These are phyloP conservation scores for Saturnia pavonia DNA, from an alignment of 2,888 invertebrate genomes.

Conservation along the genomic window DNA sequence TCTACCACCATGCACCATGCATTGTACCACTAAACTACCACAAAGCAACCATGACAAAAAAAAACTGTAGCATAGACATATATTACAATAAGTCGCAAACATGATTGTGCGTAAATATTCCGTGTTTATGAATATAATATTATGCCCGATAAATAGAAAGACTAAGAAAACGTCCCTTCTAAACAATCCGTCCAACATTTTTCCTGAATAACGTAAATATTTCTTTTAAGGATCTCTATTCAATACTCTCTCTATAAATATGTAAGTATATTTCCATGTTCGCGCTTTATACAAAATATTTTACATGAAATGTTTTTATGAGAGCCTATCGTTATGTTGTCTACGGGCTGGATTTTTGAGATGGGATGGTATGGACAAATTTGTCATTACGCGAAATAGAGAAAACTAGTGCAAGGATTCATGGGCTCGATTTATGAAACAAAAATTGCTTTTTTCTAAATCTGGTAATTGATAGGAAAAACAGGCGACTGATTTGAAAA, in stretches of 20 bases:
- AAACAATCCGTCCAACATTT: constrained; percentile 2
- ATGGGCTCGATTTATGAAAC: no score
- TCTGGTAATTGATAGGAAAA: no score
- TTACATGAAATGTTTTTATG: background rate
- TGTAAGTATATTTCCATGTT: background rate
- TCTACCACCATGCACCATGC: no score
- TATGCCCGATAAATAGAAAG: constrained; percentile 1
- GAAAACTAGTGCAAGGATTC: no score
- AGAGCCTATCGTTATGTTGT: background rate
- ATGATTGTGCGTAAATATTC: constrained; percentile 5
- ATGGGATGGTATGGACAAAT: no score
- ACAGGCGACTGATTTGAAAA: no score
- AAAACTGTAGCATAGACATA: background rate
- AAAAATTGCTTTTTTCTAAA: no score
- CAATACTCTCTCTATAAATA: constrained; percentile 6
- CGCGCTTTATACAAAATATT: background rate
- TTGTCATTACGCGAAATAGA: no score
- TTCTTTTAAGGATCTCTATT: background rate
- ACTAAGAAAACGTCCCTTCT: background rate
- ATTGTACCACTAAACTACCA: no score
- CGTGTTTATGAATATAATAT: background rate
- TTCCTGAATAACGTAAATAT: constrained; percentile 9
- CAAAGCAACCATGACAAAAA: background rate
- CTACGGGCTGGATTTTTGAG: no score
- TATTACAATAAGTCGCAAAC: background rate